Conservation (phyloP, 2,797 vertebrate genomes). For the Triplophysa bombifrons region DNA sequence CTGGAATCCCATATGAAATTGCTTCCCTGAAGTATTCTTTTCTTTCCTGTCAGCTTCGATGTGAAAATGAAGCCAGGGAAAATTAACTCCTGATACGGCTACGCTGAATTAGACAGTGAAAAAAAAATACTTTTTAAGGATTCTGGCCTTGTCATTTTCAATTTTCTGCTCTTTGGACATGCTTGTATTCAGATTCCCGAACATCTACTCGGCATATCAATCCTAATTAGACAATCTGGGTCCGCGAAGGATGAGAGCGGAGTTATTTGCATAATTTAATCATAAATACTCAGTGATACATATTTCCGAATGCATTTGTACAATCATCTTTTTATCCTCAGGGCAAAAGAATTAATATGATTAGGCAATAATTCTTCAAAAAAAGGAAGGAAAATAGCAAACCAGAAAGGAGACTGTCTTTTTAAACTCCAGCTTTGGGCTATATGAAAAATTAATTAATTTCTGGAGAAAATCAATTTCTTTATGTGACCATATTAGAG, state of each 20-base stretch:
- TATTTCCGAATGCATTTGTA: constrained; percentile 99
- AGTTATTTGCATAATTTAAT: constrained; percentile 99
- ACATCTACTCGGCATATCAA: constrained; percentile 99
- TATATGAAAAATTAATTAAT: constrained; percentile 99
- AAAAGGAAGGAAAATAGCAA: constrained; percentile 85
- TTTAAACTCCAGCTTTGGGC: constrained; percentile 99
- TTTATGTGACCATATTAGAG: constrained; percentile 99
- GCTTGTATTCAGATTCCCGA: constrained; percentile 99
- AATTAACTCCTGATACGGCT: constrained; percentile 87
- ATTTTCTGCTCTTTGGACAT: constrained; percentile 99
- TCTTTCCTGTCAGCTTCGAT: constrained; percentile 78
- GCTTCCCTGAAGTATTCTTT: constrained; percentile 81
- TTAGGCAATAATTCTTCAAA: constrained; percentile 99
- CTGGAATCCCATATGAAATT: constrained; percentile 82
- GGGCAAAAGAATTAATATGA: constrained; percentile 99
- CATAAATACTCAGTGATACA: constrained; percentile 99
- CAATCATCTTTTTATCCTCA: constrained; percentile 99
- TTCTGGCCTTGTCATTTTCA: constrained; percentile 99
- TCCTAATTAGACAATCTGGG: constrained; percentile 99
- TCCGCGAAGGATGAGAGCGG: constrained; percentile 96
- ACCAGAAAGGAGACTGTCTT: constrained; percentile 97
- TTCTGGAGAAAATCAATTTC: constrained; percentile 99
- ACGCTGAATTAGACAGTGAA: constrained; percentile 86
- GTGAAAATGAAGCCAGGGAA: constrained; percentile 82
- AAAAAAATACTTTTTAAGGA: constrained; percentile 96